These are phyloP conservation scores for Passer domesticus DNA, from an alignment of 2,113 vertebrate species.

Conservation along the genomic window DNA sequence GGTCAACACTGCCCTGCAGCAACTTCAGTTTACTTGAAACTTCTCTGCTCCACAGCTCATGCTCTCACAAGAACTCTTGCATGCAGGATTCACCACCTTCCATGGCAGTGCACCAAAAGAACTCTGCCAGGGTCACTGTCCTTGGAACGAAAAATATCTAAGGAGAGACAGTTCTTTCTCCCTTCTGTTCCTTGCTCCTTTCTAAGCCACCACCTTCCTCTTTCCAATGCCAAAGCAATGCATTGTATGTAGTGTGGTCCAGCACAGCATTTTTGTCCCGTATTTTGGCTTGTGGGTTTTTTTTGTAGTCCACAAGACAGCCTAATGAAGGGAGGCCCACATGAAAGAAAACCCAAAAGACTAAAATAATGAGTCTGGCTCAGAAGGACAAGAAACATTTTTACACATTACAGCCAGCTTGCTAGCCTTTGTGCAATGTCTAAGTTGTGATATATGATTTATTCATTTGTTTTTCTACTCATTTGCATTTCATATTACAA, in stretches of 20 bases:
- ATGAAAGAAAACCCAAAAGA: constrained; percentile 50
- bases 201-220: not conserved
- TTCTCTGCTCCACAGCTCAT: not conserved
- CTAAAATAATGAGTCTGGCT: constrained; percentile 44
- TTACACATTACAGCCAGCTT: constrained; percentile 12
- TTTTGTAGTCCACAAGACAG: constrained; percentile 29
- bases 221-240: not conserved
- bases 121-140: not conserved
- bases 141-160: not conserved
- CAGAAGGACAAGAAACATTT: constrained; percentile 16
- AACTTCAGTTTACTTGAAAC: not conserved
- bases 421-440: not conserved
- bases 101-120: not conserved
- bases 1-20: not conserved
- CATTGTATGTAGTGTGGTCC: not conserved
- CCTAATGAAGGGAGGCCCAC: constrained; percentile 41
- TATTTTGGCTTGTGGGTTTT: not conserved
- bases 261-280: not conserved
- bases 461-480: not conserved
- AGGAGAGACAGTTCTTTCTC: not conserved
- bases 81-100: not conserved
- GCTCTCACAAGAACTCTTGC: not conserved
- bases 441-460: constrained; percentile 19
- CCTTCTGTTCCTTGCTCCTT: not conserved
- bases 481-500: not conserved